Percentiles rank a stretch among this genome's conserved stretches.
Conservation (phyloP, 2,113 vertebrate genomes). For the Ornithorhynchus anatinus region DNA sequence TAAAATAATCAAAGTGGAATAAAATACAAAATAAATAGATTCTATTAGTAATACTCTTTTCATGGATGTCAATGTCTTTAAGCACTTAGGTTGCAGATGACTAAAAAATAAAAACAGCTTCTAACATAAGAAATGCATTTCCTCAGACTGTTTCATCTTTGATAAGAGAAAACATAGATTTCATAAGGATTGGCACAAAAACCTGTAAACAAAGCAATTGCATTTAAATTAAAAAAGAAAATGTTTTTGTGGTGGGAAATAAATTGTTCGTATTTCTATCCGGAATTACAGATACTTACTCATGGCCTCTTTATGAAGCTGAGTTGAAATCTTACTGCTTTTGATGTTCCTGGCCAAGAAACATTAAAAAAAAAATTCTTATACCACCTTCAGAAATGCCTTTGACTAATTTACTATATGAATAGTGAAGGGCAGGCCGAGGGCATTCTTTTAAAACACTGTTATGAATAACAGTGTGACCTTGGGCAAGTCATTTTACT, state of each 20-base stretch:
- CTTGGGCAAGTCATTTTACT: too few relatives aligned
- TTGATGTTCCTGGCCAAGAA: constrained; percentile 3
- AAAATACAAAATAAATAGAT: background rate
- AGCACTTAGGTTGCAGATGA: background rate
- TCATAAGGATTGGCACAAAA: constrained; percentile 11
- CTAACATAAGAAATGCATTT: background rate
- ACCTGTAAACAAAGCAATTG: constrained; percentile 17
- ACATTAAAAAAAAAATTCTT: too few relatives aligned
- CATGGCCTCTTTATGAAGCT: constrained; percentile 12
- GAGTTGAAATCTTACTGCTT: constrained; percentile 14
- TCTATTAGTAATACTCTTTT: background rate
- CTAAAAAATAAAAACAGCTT: background rate
- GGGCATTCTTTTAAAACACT: too few relatives aligned
- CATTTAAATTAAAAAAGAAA: background rate
- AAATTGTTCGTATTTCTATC: background rate
- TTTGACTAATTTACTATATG: background rate
- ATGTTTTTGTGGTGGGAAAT: constrained; percentile 13
- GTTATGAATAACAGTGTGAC: too few relatives aligned
- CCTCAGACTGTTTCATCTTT: background rate
- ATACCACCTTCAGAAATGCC: too few relatives aligned
- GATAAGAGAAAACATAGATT: background rate
- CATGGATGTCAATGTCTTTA: background rate
- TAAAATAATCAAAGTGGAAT: background rate
- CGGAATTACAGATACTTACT: constrained; percentile 9
- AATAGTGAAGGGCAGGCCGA: too few relatives aligned